phyloP scores from a whole-genome alignment of 2,888 invertebrate species.

The Gymnocheta viridis region DNA sequence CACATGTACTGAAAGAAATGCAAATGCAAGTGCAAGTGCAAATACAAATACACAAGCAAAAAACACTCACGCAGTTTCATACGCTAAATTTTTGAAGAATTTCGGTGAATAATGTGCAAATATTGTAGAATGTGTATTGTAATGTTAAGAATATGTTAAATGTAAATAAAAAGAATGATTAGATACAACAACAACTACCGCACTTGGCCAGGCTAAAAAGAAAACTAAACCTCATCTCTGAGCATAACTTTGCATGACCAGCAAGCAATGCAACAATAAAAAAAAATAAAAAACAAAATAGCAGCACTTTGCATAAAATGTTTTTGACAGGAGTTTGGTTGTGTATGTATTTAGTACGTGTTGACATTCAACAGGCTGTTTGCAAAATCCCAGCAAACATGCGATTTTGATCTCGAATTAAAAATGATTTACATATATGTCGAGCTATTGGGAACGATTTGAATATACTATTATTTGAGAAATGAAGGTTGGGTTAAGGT shows the following conservation, averaged over 20 bases:
- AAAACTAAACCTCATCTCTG: constrained; percentile 55
- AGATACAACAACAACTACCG: constrained; percentile 65
- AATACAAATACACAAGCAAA: neutral
- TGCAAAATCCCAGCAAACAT: neutral
- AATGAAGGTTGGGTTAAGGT: no score
- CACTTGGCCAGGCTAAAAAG: constrained; percentile 63
- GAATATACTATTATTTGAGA: no score
- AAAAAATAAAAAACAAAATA: constrained; percentile 5
- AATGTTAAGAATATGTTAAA: constrained; percentile 11
- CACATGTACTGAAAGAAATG: neutral
- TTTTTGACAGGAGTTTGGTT: constrained; percentile 22
- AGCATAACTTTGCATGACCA: constrained; percentile 49
- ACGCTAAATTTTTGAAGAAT: neutral
- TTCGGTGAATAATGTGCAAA: neutral
- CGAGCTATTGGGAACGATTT: no score
- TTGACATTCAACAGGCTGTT: constrained; percentile 62
- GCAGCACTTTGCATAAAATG: constrained; percentile 37
- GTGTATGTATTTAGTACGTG: constrained; percentile 11
- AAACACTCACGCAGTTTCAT: neutral
- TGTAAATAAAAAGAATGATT: constrained; percentile 26
- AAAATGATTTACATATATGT: no score
- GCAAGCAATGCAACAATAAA: constrained; percentile 19
- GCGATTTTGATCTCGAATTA: neutral
- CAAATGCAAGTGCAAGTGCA: no score
- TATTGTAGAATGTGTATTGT: neutral